Conservation (phyloP, 1,140 invertebrate species). For the Drosophila sturtevanti region DNA sequence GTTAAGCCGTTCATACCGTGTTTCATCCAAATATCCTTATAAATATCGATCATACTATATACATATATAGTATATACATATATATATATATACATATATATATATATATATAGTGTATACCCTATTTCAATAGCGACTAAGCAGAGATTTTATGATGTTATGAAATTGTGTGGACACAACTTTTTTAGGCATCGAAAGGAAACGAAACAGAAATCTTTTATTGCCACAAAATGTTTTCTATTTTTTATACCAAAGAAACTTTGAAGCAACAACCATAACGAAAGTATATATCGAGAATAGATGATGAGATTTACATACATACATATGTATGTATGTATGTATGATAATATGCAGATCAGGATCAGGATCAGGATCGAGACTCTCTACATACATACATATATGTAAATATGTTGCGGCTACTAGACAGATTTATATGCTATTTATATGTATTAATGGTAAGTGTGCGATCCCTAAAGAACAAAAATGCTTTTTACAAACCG, state of each 20-base stretch:
- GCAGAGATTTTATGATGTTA: slow-evolving; percentile 52
- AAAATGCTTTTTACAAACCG: slow-evolving; percentile 46
- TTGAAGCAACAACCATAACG: slow-evolving; percentile 55
- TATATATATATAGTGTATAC: slow-evolving; percentile 49
- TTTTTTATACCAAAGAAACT: slow-evolving; percentile 81
- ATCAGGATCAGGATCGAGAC: slow-evolving; percentile 21
- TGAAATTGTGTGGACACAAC: slow-evolving; percentile 25
- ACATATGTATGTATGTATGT: too few species aligned
- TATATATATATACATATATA: slow-evolving; percentile 14
- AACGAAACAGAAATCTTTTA: slow-evolving; percentile 56
- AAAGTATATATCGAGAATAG: slow-evolving; percentile 6
- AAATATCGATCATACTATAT: neutral
- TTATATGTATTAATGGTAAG: slow-evolving; percentile 28
- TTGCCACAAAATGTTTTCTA: slow-evolving; percentile 80
- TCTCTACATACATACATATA: neutral
- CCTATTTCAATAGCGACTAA: slow-evolving; percentile 50
- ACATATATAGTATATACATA: neutral
- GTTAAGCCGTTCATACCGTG: slow-evolving; percentile 62
- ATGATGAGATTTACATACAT: too few species aligned
- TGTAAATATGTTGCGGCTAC: slow-evolving; percentile 50
- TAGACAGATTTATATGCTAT: slow-evolving; percentile 42
- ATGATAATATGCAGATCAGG: slow-evolving; percentile 25
- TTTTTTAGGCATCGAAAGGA: slow-evolving; percentile 30
- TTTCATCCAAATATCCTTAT: slow-evolving; percentile 38
- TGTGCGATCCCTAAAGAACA: slow-evolving; percentile 32